A percentile compares a stretch with the other conserved stretches of the same genome.
Conservation (phyloP, 2,113 vertebrate species). For the Ceyx cyanopectus region DNA sequence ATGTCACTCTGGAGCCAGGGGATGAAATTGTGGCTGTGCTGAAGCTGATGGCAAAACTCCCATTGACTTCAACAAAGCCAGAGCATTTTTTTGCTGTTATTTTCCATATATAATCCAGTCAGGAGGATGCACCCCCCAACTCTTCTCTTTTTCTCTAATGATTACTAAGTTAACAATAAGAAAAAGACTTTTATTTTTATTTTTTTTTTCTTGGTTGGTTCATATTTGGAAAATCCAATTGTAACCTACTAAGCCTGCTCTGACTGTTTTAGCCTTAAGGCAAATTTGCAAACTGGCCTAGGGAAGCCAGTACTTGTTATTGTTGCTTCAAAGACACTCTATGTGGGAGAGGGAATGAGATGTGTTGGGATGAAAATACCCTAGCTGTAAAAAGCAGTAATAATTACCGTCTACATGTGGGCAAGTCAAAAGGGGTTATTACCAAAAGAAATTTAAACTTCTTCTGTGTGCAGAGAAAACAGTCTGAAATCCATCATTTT, state of each 20-base stretch:
- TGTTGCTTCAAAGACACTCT: constrained; percentile 69
- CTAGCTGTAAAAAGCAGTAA: constrained; percentile 69
- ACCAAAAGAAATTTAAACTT: constrained; percentile 62
- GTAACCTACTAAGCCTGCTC: constrained; percentile 52
- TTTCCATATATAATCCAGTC: constrained; percentile 6
- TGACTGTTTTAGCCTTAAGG: constrained; percentile 53
- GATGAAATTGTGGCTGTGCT: neutral
- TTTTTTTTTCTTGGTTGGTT: neutral
- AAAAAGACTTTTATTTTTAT: neutral
- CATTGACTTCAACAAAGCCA: neutral
- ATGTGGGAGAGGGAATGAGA: constrained; percentile 67
- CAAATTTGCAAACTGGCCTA: constrained; percentile 58
- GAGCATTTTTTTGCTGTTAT: neutral
- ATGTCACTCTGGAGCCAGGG: neutral
- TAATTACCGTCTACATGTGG: constrained; percentile 68
- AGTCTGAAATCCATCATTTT: constrained; percentile 47
- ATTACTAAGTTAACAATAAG: constrained; percentile 39
- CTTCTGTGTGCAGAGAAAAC: constrained; percentile 38
- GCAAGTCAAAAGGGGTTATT: constrained; percentile 67
- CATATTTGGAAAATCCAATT: constrained; percentile 51
- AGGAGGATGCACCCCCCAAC: neutral
- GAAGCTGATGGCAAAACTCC: neutral
- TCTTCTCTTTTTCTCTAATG: neutral
- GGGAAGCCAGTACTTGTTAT: constrained; percentile 68
- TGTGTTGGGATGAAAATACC: constrained; percentile 69